These are phyloP conservation scores for Aviceda subcristata DNA, from an alignment of 2,113 vertebrate species.

Conservation along the genomic window DNA sequence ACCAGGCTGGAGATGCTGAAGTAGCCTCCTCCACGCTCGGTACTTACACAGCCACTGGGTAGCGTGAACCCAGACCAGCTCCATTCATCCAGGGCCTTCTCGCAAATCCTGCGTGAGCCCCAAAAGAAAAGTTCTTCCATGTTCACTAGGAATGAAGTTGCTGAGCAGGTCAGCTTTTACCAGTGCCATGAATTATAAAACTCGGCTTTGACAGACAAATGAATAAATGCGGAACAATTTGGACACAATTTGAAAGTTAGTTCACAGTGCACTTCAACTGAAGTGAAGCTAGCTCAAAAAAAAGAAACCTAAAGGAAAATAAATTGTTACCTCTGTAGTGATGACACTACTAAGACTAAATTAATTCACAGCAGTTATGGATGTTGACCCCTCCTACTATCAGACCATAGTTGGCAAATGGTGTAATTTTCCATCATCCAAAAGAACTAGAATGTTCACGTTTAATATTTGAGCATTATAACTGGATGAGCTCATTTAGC, in stretches of 20 bases:
- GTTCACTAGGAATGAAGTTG: neutral
- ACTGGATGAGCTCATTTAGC: neutral
- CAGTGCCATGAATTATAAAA: neutral
- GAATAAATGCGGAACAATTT: neutral
- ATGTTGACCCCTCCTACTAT: neutral
- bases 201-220: neutral
- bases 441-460: neutral
- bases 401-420: neutral
- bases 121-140: neutral
- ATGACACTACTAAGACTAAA: neutral
- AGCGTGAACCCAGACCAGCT: neutral
- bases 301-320: neutral
- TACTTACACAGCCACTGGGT: neutral
- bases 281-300: neutral
- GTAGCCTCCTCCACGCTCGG: fast-evolving
- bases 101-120: neutral
- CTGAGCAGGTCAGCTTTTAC: neutral
- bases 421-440: neutral
- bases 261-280: neutral
- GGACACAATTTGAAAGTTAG: neutral
- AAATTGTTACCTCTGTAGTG: neutral
- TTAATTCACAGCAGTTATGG: neutral
- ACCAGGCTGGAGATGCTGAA: neutral
- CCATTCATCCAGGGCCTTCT: neutral
- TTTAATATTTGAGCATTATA: neutral